Percentiles rank a stretch among this genome's conserved stretches.
phyloP scores from a whole-genome alignment of 2,888 invertebrate genomes.

The Linnaemya tessellans region DNA sequence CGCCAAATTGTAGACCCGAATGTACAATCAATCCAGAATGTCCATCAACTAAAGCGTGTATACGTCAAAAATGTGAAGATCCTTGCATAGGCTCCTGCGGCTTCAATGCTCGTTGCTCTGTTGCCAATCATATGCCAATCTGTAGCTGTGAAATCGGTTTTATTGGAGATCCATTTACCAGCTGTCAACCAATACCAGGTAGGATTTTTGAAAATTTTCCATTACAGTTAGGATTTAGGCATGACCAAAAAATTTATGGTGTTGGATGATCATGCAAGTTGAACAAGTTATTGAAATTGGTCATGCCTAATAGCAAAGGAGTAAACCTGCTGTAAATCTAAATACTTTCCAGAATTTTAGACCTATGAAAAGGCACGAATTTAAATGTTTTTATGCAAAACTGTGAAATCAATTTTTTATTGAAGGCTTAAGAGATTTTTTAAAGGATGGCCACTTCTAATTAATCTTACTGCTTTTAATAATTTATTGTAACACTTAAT shows the following conservation, averaged over 20 bases:
- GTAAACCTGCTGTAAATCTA: slow-evolving; percentile 27
- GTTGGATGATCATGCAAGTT: slow-evolving; percentile 28
- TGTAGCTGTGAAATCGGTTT: slow-evolving; percentile 92
- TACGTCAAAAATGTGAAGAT: slow-evolving; percentile 86
- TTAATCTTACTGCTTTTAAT: neutral
- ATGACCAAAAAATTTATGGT: slow-evolving; percentile 65
- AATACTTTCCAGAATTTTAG: neutral
- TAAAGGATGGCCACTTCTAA: slow-evolving; percentile 55
- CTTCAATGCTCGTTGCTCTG: slow-evolving; percentile 85
- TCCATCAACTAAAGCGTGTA: slow-evolving; percentile 86
- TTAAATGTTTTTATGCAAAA: neutral
- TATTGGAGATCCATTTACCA: slow-evolving; percentile 89
- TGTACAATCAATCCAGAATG: slow-evolving; percentile 88
- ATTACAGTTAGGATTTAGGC: slow-evolving; percentile 63
- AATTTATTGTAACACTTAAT: neutral
- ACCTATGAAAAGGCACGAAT: neutral
- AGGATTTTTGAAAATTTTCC: slow-evolving; percentile 76
- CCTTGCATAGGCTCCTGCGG: slow-evolving; percentile 88
- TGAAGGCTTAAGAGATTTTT: neutral
- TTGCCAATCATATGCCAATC: slow-evolving; percentile 89
- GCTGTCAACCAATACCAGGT: slow-evolving; percentile 85
- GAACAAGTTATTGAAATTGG: slow-evolving; percentile 33
- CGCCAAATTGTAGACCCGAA: slow-evolving; percentile 87
- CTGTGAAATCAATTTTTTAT: neutral
- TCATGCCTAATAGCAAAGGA: slow-evolving; percentile 63